Percentiles rank a stretch among this genome's conserved stretches.
phyloP scores from a whole-genome alignment of 2,888 invertebrate species.

The Herminia tarsipennalis region DNA sequence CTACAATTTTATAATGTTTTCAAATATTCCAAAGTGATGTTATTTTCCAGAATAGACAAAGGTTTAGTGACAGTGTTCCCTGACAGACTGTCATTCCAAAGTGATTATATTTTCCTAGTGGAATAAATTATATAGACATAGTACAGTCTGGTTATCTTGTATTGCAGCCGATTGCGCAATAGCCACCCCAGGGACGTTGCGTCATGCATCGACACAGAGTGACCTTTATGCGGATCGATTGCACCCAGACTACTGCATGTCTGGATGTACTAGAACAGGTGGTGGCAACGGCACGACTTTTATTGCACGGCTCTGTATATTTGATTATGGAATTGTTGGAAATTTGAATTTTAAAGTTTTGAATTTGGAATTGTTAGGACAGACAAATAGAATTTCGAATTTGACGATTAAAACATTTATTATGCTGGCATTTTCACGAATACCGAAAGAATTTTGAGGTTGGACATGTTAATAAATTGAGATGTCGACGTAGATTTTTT shows the following conservation, averaged over 20 bases:
- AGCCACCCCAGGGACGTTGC: slow-evolving; percentile 66
- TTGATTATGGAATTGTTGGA: not conserved
- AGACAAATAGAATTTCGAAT: too few species aligned
- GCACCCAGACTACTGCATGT: slow-evolving; percentile 41
- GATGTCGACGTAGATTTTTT: too few species aligned
- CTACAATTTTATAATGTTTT: too few species aligned
- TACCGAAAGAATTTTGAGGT: too few species aligned
- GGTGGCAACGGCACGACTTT: not conserved
- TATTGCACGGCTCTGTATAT: not conserved
- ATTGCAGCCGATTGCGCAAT: slow-evolving; percentile 76
- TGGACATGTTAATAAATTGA: too few species aligned
- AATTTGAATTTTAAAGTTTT: not conserved
- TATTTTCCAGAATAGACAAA: too few species aligned
- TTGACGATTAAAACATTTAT: too few species aligned
- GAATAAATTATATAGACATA: not conserved
- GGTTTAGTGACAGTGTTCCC: too few species aligned
- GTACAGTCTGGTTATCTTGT: slow-evolving; percentile 12
- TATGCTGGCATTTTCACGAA: too few species aligned
- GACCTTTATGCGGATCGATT: slow-evolving; percentile 81
- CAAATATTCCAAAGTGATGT: too few species aligned
- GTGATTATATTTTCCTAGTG: too few species aligned
- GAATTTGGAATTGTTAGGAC: not conserved
- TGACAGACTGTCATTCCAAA: too few species aligned
- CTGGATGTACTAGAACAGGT: slow-evolving; percentile 16
- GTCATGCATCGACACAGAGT: slow-evolving; percentile 72